These are phyloP conservation scores for Urocynchramus pylzowi DNA, from an alignment of 2,113 vertebrate genomes.

Conservation along the genomic window DNA sequence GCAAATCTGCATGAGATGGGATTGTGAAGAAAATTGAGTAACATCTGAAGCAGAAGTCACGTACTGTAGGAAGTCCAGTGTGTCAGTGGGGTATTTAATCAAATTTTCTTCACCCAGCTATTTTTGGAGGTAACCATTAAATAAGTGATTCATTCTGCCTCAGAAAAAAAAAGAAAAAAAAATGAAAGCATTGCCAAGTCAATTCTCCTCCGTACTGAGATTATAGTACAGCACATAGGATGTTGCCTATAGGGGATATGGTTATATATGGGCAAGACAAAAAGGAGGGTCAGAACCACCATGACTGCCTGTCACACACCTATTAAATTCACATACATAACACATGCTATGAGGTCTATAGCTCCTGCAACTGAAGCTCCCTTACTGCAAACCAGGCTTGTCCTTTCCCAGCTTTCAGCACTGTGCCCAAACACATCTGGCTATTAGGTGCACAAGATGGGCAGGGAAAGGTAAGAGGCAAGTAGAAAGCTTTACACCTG, in stretches of 20 bases:
- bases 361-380: neutral
- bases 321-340: neutral
- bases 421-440: accelerated
- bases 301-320: neutral
- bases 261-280: neutral
- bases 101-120: neutral
- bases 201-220: neutral
- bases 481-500: neutral
- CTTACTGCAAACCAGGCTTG: neutral
- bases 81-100: neutral
- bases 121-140: neutral
- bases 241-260: neutral
- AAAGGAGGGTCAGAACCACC: neutral
- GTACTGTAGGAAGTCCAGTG: neutral
- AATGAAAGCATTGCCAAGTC: neutral
- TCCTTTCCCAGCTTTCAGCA: neutral
- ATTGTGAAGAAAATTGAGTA: neutral
- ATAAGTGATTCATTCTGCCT: neutral
- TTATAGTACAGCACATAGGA: neutral
- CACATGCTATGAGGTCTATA: neutral
- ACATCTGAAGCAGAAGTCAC: neutral
- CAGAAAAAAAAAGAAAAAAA: neutral
- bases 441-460: neutral
- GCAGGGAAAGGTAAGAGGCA: neutral
- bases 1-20: neutral